These are phyloP conservation scores for Lissocephala sabroskyi DNA, from an alignment of 2,888 invertebrate species.

Conservation along the genomic window DNA sequence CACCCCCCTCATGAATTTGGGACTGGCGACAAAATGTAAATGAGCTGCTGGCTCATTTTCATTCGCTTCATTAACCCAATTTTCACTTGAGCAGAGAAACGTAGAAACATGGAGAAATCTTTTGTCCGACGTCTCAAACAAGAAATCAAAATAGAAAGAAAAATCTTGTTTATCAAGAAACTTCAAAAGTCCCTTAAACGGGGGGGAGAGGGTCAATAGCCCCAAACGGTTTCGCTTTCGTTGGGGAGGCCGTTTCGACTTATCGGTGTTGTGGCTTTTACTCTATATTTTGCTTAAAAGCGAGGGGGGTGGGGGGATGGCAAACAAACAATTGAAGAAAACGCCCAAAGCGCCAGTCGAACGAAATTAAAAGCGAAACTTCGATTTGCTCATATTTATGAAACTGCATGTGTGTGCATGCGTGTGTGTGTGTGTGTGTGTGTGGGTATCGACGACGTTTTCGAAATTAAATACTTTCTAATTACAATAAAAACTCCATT, in stretches of 20 bases:
- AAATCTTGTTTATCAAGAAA: slow-evolving; percentile 46
- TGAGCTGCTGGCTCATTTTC: slow-evolving; percentile 16
- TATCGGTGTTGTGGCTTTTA: slow-evolving; percentile 3
- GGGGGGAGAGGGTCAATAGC: too few relatives aligned
- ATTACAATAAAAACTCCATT: slow-evolving; percentile 62
- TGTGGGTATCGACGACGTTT: slow-evolving; percentile 23
- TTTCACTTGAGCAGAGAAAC: slow-evolving; percentile 40
- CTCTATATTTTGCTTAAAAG: slow-evolving; percentile 21
- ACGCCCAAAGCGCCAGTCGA: neutral
- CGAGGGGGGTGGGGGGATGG: neutral
- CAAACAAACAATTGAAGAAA: neutral
- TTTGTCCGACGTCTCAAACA: slow-evolving; percentile 3
- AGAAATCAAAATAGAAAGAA: slow-evolving; percentile 23
- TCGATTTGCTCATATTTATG: slow-evolving; percentile 28
- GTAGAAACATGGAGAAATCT: slow-evolving; percentile 54
- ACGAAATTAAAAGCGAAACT: slow-evolving; percentile 42
- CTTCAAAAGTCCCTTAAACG: slow-evolving; percentile 21
- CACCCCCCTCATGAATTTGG: neutral
- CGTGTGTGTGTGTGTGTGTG: slow-evolving; percentile 14
- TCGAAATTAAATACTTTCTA: slow-evolving; percentile 67
- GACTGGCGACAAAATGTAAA: slow-evolving; percentile 23
- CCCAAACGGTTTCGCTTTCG: slow-evolving; percentile 33
- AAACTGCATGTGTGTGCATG: slow-evolving; percentile 25
- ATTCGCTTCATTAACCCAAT: slow-evolving; percentile 45
- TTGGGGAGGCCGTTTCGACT: slow-evolving; percentile 19